phyloP scores from a whole-genome alignment of 2,113 vertebrate species.

The Nymphicus hollandicus region DNA sequence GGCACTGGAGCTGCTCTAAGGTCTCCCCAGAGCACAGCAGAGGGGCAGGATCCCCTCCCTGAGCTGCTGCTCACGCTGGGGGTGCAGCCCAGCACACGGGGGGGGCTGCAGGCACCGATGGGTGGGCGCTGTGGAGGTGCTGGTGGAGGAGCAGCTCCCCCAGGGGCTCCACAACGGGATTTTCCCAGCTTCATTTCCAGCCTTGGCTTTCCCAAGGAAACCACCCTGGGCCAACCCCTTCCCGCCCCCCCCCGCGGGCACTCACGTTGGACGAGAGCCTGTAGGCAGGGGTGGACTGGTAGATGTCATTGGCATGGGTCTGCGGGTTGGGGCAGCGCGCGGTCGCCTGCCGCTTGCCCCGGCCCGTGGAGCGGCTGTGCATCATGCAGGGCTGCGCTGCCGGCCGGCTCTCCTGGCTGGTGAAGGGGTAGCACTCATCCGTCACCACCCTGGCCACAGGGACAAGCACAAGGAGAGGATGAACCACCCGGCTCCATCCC shows the following conservation, averaged over 20 bases:
- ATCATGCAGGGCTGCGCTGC: conserved; percentile 86
- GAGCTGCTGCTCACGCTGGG: not conserved
- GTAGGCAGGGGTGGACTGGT: conserved; percentile 95
- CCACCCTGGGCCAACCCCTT: not conserved
- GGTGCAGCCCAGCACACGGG: not conserved
- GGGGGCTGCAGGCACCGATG: not conserved
- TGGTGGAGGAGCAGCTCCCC: not conserved
- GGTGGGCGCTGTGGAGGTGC: fast-evolving
- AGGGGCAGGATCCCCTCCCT: not conserved
- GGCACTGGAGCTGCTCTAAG: too few relatives aligned
- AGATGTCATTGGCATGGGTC: conserved; percentile 88
- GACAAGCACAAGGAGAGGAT: not conserved
- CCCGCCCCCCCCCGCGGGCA: not conserved
- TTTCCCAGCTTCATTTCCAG: not conserved
- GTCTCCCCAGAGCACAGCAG: not conserved
- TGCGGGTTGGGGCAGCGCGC: conserved; percentile 85
- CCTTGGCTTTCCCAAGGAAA: not conserved
- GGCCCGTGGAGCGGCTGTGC: conserved; percentile 87
- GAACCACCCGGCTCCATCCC: not conserved
- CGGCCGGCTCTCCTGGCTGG: conserved; percentile 62
- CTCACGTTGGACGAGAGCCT: conserved; percentile 89
- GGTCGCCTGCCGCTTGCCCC: conserved; percentile 94
- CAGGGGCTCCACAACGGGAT: fast-evolving
- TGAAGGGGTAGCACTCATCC: conserved; percentile 91
- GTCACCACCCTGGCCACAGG: conserved; percentile 85